Conservation (phyloP, 2,113 vertebrate species). For the Ophiodon elongatus region DNA sequence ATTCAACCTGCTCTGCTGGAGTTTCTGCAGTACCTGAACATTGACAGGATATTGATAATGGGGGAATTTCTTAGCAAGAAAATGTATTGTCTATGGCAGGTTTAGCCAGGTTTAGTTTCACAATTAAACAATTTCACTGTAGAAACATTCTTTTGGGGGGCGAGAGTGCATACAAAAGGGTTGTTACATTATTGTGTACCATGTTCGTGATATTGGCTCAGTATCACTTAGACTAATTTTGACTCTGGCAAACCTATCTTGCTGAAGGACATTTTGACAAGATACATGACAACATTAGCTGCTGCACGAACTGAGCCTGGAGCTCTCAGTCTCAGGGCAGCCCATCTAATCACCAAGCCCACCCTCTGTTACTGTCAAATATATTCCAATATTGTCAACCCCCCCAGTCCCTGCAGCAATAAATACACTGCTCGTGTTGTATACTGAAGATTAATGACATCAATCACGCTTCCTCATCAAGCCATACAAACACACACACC, state of each 20-base stretch:
- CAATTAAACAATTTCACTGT: not conserved
- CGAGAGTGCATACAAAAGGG: not conserved
- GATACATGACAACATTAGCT: conserved; percentile 2
- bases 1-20: not conserved
- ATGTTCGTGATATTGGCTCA: not conserved
- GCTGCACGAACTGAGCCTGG: not conserved
- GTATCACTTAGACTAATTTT: not conserved
- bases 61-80: not conserved
- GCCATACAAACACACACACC: conserved; percentile 8
- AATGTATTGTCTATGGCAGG: too few species aligned
- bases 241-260: not conserved
- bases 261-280: conserved; percentile 31
- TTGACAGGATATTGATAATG: not conserved
- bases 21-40: not conserved
- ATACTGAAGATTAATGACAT: conserved; percentile 55
- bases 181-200: not conserved
- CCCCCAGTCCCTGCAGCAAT: conserved; percentile 19
- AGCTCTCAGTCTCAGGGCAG: conserved; percentile 15
- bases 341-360: conserved; percentile 29
- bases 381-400: conserved; percentile 18
- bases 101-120: not conserved
- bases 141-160: too few species aligned
- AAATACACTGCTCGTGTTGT: conserved; percentile 25
- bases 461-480: conserved; percentile 53
- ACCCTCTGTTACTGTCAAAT: conserved; percentile 27